Evolutionary conservation across 2,797 vertebrate genomes (phyloP).

Genomic region (Liparis tanakae): DNA sequence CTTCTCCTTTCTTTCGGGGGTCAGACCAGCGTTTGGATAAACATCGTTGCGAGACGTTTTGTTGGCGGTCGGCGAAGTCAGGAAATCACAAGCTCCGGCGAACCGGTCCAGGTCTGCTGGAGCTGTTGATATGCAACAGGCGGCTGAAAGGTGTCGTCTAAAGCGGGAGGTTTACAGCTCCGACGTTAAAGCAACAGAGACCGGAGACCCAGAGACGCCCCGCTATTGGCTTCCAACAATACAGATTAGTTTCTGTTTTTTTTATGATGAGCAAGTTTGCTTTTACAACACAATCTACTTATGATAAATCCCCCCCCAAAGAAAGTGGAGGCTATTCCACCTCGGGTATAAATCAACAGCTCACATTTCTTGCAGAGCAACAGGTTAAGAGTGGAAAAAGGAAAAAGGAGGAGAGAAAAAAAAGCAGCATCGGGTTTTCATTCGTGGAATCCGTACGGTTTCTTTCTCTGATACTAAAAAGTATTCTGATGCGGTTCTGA

Average conservation of each 20-base stretch:
- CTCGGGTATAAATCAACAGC: neutral
- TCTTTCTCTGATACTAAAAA: neutral
- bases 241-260: conserved; percentile 22
- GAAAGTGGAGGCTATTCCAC: conserved; percentile 16
- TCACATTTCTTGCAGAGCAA: conserved; percentile 18
- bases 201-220: conserved; percentile 39
- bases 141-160: conserved; percentile 68
- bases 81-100: conserved; percentile 77
- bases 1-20: conserved; percentile 32
- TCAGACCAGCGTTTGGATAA: conserved; percentile 60
- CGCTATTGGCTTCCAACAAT: conserved; percentile 31
- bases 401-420: neutral
- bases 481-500: conserved; percentile 16
- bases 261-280: conserved; percentile 17
- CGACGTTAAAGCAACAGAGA: conserved; percentile 65
- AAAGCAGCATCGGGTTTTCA: neutral
- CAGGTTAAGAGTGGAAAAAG: conserved; percentile 33
- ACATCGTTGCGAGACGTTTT: conserved; percentile 33
- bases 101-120: conserved; percentile 56
- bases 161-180: conserved; percentile 56
- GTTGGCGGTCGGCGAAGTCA: conserved; percentile 63
- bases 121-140: conserved; percentile 54
- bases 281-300: conserved; percentile 28
- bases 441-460: neutral
- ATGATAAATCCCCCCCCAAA: neutral